Conservation (phyloP, 2,797 vertebrate species). For the Sebastes hubbsi region DNA sequence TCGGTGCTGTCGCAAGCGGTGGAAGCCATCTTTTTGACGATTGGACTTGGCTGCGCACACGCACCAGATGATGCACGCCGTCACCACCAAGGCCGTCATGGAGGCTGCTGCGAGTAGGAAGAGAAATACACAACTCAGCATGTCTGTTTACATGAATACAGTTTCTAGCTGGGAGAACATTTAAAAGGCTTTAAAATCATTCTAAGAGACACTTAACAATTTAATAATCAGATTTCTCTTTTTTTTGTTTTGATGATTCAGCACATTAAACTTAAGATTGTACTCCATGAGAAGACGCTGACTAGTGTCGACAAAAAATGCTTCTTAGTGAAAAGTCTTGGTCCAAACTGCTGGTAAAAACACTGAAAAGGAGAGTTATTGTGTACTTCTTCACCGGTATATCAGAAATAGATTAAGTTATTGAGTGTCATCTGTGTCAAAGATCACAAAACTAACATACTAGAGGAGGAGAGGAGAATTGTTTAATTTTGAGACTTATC, state of each 20-base stretch:
- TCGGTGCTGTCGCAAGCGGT: slow-evolving; percentile 93
- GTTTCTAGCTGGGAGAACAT: neutral
- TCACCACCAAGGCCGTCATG: slow-evolving; percentile 94
- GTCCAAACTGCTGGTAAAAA: neutral
- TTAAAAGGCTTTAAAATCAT: neutral
- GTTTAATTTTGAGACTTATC: neutral
- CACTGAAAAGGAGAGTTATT: neutral
- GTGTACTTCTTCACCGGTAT: neutral
- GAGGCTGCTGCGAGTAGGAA: slow-evolving; percentile 85
- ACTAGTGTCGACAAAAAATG: neutral
- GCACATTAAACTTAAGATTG: neutral
- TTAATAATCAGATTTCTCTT: neutral
- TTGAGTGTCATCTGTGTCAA: neutral
- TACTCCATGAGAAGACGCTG: neutral
- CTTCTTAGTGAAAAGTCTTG: neutral
- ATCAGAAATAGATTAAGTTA: neutral
- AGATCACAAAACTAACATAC: neutral
- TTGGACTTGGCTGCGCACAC: slow-evolving; percentile 96
- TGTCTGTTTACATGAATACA: neutral
- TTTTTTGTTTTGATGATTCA: neutral
- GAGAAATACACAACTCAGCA: neutral
- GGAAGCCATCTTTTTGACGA: slow-evolving; percentile 96
- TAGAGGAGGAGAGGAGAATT: neutral
- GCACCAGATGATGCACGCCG: slow-evolving; percentile 97
- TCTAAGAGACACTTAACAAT: neutral